phyloP scores from a whole-genome alignment of 2,113 vertebrate genomes.

The Bambusicola thoracicus region DNA sequence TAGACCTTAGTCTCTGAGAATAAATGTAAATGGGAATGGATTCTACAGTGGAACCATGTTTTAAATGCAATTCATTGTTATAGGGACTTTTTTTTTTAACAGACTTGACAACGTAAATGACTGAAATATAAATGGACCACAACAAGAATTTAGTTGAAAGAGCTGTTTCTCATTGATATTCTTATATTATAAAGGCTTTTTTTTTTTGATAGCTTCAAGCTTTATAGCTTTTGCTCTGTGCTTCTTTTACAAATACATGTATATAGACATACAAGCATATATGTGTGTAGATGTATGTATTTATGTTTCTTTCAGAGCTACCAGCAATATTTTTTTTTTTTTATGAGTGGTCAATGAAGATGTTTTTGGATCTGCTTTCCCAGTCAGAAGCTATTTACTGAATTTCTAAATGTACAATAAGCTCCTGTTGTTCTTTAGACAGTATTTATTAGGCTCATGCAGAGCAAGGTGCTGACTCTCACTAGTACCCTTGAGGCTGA shows the following conservation, averaged over 20 bases:
- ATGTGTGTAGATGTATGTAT: neutral
- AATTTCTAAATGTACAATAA: conserved; percentile 31
- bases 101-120: neutral
- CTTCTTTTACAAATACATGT: neutral
- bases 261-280: neutral
- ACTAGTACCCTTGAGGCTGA: conserved; percentile 57
- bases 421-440: conserved; percentile 51
- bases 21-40: neutral
- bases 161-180: neutral
- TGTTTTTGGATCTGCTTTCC: conserved; percentile 16
- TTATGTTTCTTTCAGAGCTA: neutral
- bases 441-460: conserved; percentile 68
- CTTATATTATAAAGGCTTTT: neutral
- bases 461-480: conserved; percentile 58
- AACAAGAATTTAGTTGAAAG: neutral
- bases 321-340: neutral
- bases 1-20: neutral
- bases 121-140: neutral
- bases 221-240: neutral
- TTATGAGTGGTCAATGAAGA: neutral
- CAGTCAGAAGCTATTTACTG: conserved; percentile 24
- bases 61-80: neutral
- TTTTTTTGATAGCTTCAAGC: neutral
- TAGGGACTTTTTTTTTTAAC: neutral
- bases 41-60: neutral